A percentile compares a stretch with the other conserved stretches of the same genome.
phyloP scores from a whole-genome alignment of 2,113 vertebrate genomes.

The Bufo gargarizans region DNA sequence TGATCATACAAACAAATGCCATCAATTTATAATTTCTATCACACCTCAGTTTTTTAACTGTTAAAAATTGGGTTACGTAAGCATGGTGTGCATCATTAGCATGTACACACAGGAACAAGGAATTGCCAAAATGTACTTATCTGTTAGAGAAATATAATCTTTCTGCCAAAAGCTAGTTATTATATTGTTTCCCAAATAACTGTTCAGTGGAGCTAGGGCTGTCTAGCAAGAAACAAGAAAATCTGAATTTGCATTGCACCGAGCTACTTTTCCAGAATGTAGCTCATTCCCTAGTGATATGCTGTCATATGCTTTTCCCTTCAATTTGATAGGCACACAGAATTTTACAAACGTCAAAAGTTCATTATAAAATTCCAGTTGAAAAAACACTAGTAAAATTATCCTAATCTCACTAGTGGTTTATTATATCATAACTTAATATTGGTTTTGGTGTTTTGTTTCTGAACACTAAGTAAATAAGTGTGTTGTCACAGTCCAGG shows the following conservation, averaged over 20 bases:
- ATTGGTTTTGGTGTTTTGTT: background rate
- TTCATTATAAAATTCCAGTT: background rate
- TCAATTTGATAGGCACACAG: background rate
- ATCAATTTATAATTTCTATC: background rate
- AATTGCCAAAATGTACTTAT: background rate
- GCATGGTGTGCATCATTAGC: background rate
- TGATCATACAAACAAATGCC: background rate
- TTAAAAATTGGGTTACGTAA: background rate
- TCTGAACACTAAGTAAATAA: background rate
- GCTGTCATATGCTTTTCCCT: background rate
- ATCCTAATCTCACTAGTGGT: background rate
- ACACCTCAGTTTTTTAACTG: background rate
- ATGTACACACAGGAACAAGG: background rate
- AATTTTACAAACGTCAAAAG: background rate
- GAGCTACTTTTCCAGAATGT: background rate
- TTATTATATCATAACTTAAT: background rate
- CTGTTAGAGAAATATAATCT: background rate
- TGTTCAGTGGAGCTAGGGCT: background rate
- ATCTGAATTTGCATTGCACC: background rate
- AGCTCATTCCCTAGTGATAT: background rate
- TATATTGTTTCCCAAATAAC: background rate
- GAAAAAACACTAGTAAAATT: background rate
- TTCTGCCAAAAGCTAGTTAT: background rate
- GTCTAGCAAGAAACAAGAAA: background rate
- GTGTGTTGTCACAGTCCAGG: too few species aligned